These are phyloP conservation scores for Scolopax bukidnonensis DNA, from an alignment of 2,797 vertebrate genomes.

Conservation along the genomic window DNA sequence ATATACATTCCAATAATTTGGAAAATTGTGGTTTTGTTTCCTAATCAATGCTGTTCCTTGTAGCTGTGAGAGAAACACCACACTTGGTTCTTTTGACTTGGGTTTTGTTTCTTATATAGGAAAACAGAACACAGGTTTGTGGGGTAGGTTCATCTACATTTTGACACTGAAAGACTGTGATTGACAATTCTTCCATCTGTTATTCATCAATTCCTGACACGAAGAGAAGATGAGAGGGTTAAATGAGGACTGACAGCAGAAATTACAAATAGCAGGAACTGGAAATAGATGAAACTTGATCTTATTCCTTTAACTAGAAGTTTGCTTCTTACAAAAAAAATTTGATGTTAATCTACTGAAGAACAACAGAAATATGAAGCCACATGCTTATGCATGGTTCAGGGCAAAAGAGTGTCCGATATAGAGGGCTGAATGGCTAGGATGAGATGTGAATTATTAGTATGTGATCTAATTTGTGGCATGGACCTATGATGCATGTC, in stretches of 20 bases:
- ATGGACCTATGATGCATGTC: neutral
- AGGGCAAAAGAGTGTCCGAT: neutral
- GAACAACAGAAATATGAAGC: neutral
- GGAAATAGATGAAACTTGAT: neutral
- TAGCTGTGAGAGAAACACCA: neutral
- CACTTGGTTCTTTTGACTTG: neutral
- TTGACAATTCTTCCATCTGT: conserved; percentile 15
- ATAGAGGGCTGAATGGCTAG: neutral
- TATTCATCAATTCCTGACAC: conserved; percentile 14
- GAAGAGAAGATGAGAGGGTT: neutral
- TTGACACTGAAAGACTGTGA: conserved; percentile 4
- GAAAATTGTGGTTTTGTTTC: neutral
- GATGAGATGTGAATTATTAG: neutral
- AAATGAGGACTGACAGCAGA: neutral
- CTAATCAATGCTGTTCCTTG: neutral
- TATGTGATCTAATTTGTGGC: neutral
- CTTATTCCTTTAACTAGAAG: neutral
- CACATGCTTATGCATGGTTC: neutral
- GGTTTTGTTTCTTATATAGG: neutral
- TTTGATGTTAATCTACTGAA: neutral
- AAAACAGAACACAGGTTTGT: conserved; percentile 1
- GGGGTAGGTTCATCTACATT: neutral
- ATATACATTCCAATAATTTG: neutral
- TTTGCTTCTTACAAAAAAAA: neutral
- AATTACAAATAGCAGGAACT: conserved; percentile 1